Evolutionary conservation across 2,797 vertebrate genomes (phyloP), one percentile per base, ranked within the genome.

Genomic region (Enoplosus armatus): DNA sequence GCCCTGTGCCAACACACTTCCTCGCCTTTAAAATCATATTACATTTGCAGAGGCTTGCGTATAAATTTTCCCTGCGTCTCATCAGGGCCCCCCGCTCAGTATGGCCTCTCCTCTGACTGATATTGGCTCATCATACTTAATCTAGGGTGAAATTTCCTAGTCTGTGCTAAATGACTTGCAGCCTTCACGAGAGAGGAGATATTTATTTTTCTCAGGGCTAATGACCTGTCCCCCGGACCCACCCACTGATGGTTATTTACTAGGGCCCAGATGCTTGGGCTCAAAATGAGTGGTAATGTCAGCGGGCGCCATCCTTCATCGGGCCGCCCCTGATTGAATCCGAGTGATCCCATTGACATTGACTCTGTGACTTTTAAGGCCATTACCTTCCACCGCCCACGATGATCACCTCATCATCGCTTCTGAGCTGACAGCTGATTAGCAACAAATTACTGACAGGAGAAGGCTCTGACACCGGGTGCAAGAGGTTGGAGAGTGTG

Each of bases 241-340:
- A 95, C 97, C 98, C 97, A 98, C 97, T 98, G 97, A 99, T 98
- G 97, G 97, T 99, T 99, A 99, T 99, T 99, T 99, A 99, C 98
- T 98, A 97, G 98, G 97, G 96, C 97, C 97, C 98, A 99, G 98
- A 99, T 99, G 98, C 97, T 99, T 95, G 96, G 95, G 95, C 98
- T 99, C 98, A 99, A 97, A 98, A 97, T 98, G 98, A 99, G 97
- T 97, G 97, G 97, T 99, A 97, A 97, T 99, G 98, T 99, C 98
- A 97, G 97, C 96, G 93, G 97, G 97, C 91, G 95, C 97, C 97
- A 98, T 99, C 96, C 94, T 95, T 99, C 97, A 98, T 93, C 82
- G 76, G 73, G 84, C 95, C 93, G 91, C 88, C 96, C 94, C 95
- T 97, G 97, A 98, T 98, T 98, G 97, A 98, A 98, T 97, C 95